These are phyloP conservation scores for Agonopterix heracliana DNA, from an alignment of 2,888 invertebrate species.

Conservation along the genomic window DNA sequence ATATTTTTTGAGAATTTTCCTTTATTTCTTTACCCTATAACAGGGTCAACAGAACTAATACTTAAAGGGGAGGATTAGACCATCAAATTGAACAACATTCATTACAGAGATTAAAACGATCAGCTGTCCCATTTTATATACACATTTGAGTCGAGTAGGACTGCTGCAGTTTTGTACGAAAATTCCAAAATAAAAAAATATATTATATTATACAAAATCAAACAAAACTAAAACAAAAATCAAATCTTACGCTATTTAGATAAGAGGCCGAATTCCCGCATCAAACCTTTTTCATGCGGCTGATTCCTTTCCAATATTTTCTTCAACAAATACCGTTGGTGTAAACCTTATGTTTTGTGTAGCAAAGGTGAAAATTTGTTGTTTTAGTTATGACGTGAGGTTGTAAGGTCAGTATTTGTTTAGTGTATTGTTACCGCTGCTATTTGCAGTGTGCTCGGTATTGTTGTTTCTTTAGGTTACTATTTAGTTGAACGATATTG, in stretches of 20 bases:
- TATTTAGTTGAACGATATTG: slow-evolving; percentile 12
- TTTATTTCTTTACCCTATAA: too few species aligned
- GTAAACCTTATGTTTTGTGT: not conserved
- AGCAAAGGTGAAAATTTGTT: not conserved
- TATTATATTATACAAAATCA: too few species aligned
- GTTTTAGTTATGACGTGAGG: slow-evolving; percentile 5
- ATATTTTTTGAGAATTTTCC: too few species aligned
- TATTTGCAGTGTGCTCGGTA: slow-evolving; percentile 27
- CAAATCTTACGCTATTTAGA: not conserved
- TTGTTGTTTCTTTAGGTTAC: slow-evolving; percentile 19
- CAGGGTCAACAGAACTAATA: too few species aligned
- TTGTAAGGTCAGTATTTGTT: slow-evolving; percentile 19
- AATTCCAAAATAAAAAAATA: too few species aligned
- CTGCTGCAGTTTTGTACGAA: too few species aligned
- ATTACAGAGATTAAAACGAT: too few species aligned
- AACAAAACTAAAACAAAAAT: not conserved
- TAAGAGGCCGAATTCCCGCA: not conserved
- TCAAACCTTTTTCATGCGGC: slow-evolving; percentile 1
- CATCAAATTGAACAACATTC: too few species aligned
- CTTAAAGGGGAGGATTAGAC: too few species aligned
- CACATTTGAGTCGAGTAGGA: too few species aligned
- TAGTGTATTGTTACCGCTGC: slow-evolving; percentile 28
- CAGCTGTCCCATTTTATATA: too few species aligned
- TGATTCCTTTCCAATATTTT: not conserved
- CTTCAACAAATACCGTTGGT: not conserved